phyloP scores from a whole-genome alignment of 2,797 vertebrate species.

The Catostomus latipinnis region DNA sequence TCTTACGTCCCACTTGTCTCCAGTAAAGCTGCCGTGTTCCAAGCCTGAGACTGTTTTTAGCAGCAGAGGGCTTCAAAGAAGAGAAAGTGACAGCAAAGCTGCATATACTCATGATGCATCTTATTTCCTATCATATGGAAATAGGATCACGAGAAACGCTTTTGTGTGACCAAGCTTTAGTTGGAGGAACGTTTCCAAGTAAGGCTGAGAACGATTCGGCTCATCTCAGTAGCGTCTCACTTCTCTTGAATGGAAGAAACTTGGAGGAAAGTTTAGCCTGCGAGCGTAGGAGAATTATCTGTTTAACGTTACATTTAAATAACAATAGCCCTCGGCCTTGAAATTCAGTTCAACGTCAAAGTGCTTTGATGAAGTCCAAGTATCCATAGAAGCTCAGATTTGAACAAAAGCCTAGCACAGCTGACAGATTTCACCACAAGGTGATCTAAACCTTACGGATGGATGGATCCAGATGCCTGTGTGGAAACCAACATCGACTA shows the following conservation, averaged over 20 bases:
- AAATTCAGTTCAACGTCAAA: conserved; percentile 21
- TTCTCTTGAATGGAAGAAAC: conserved; percentile 29
- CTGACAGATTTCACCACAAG: conserved; percentile 49
- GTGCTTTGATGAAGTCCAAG: conserved; percentile 27
- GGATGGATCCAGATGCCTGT: conserved; percentile 25
- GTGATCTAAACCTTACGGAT: conserved; percentile 43
- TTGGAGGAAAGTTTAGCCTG: conserved; percentile 40
- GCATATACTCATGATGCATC: conserved; percentile 65
- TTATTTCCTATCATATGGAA: conserved; percentile 63
- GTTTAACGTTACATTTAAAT: conserved; percentile 54
- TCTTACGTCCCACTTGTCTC: conserved; percentile 71
- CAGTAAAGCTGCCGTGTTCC: conserved; percentile 69
- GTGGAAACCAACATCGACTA: conserved; percentile 16
- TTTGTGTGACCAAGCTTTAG: conserved; percentile 52
- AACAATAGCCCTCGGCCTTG: conserved; percentile 41
- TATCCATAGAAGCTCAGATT: conserved; percentile 2
- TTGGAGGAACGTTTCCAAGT: conserved; percentile 56
- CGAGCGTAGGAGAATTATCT: conserved; percentile 14
- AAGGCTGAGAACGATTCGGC: conserved; percentile 33
- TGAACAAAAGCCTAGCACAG: conserved; percentile 21
- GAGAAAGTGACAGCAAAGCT: conserved; percentile 59
- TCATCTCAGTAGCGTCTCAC: conserved; percentile 11
- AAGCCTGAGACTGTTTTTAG: conserved; percentile 66
- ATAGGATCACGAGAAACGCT: conserved; percentile 35
- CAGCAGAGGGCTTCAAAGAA: conserved; percentile 54